phyloP scores from a whole-genome alignment of 2,113 vertebrate genomes.

The Tringa solitaria region DNA sequence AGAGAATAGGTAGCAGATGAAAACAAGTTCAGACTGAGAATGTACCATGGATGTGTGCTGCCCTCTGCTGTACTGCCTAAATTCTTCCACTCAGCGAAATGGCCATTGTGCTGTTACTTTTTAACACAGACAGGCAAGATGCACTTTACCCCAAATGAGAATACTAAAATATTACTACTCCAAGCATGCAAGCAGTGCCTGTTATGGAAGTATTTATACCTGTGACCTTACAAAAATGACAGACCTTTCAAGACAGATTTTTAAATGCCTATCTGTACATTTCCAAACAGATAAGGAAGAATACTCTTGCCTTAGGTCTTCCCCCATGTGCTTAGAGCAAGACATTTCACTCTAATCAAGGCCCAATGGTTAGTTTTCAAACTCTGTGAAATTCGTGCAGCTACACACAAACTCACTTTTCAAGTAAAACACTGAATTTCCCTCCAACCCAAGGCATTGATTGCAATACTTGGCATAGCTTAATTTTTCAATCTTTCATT shows the following conservation, averaged over 20 bases:
- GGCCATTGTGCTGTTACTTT: neutral
- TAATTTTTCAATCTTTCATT: neutral
- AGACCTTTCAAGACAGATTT: neutral
- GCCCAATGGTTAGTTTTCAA: neutral
- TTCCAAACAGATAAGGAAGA: neutral
- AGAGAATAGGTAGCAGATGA: neutral
- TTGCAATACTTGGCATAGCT: neutral
- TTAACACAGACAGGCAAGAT: fast-evolving
- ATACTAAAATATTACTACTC: neutral
- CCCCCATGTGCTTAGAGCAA: neutral
- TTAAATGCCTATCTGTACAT: neutral
- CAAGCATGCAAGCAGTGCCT: neutral
- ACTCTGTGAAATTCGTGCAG: neutral
- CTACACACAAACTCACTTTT: neutral
- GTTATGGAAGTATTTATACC: neutral
- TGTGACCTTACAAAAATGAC: fast-evolving
- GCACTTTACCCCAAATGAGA: neutral
- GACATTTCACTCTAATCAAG: neutral
- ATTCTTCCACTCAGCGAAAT: neutral
- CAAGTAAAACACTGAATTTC: neutral
- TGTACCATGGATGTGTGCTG: neutral
- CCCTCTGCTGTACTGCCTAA: constrained; percentile 66
- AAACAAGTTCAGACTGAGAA: neutral
- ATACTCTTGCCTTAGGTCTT: neutral
- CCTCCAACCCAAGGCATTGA: neutral